A percentile compares a stretch with the other conserved stretches of the same genome.
phyloP scores from a whole-genome alignment of 2,113 vertebrate genomes.

The Corydoras sp. region DNA sequence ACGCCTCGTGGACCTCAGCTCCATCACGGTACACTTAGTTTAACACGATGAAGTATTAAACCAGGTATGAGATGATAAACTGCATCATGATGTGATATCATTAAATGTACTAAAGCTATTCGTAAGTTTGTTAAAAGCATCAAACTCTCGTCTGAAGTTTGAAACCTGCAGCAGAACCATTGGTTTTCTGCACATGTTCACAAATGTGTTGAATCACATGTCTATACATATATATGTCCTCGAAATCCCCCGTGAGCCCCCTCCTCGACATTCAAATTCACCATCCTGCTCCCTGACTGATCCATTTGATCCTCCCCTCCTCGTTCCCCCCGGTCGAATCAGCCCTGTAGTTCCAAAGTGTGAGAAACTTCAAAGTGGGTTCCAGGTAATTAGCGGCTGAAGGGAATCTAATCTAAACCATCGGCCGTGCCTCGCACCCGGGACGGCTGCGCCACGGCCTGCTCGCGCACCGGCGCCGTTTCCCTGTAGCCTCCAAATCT shows the following conservation, averaged over 20 bases:
- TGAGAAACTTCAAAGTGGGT: slow-evolving; percentile 81
- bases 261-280: slow-evolving; percentile 18
- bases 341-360: slow-evolving; percentile 78
- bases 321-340: slow-evolving; percentile 74
- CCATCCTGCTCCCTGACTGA: slow-evolving; percentile 51
- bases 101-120: no score
- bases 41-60: no score
- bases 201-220: background rate
- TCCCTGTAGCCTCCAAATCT: slow-evolving; percentile 57
- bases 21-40: no score
- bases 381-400: slow-evolving; percentile 88
- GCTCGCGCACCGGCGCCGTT: slow-evolving; percentile 45
- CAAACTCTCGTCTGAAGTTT: no score
- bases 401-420: slow-evolving; percentile 85
- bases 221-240: no score
- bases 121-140: no score
- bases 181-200: background rate
- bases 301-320: slow-evolving; percentile 77
- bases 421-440: slow-evolving; percentile 78
- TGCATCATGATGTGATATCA: no score
- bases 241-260: background rate
- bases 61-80: no score
- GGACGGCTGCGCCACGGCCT: slow-evolving; percentile 55
- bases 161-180: background rate
- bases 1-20: no score